Evolutionary conservation across 1,140 invertebrate genomes (phyloP), one percentile per base, ranked within the genome.

Genomic region (Hermetia illucens): DNA sequence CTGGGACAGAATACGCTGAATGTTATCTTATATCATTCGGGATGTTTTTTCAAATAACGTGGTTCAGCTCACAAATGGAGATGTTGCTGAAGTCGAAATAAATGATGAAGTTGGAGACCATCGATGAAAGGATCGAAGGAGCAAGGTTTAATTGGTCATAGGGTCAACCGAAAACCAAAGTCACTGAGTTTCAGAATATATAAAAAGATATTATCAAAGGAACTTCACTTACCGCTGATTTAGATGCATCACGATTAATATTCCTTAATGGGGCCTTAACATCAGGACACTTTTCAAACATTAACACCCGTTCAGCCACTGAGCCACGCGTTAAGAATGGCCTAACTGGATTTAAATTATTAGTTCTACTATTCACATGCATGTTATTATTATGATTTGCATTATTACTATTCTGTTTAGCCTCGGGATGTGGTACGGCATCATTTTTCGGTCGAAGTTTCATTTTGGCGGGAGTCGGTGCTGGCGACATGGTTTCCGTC

Each of bases 251-350:
- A 10, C 21, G 21, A 17, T 13, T 13, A 15, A 21, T n/a, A 33
- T 38, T 32, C 13, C 40, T 52, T 17, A 52, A 45, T 40, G 56
- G 56, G 30, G 51, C 39, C 36, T 50, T 55, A 33, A 50, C 54
- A 50, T 81, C 83, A 1, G 89, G 89, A 53, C 86, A 87, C 55
- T 85, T 79, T 57, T 93, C 89, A 55, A 92, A 93, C 50, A 91
- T 85, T 35, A 92, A 69, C 21, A 92, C 87, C 21, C 89, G 65
- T 52, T 92, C 89, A 3, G 88, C 88, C 0, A 93, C 89, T 1
- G 87, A 91, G 4, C 88, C 88, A 42, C 86, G 69, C 3, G 86
- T 88, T 10, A 91, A 65, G 55, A 91, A 89, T 2, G 85, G 85
- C 39, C 83, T 64, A n/a, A 87, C 77, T 0, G 82, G 80, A 60